phyloP scores from a whole-genome alignment of 2,888 invertebrate species.

The Strigamia crassipes region DNA sequence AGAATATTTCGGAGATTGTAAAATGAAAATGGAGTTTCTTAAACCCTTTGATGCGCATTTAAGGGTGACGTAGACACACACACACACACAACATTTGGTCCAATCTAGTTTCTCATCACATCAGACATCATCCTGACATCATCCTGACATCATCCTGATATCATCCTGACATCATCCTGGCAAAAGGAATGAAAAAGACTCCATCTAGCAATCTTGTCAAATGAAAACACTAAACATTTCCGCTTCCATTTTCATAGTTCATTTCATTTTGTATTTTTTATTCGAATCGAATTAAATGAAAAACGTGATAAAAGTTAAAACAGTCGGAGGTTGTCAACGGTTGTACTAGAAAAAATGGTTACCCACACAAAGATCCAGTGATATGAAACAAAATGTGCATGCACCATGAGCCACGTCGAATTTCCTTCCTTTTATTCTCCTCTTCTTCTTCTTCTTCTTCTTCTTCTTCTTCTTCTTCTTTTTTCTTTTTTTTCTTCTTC shows the following conservation, averaged over 20 bases:
- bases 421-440: neutral
- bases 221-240: neutral
- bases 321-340: constrained; percentile 6
- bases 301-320: neutral
- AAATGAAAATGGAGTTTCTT: neutral
- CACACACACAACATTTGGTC: constrained; percentile 14
- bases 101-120: constrained; percentile 5
- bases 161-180: neutral
- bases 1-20: neutral
- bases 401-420: neutral
- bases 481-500: neutral
- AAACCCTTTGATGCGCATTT: neutral
- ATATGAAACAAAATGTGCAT: constrained; percentile 31
- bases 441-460: neutral
- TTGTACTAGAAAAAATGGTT: neutral
- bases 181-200: neutral
- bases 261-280: neutral
- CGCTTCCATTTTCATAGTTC: neutral
- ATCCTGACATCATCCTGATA: too few species aligned
- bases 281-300: neutral
- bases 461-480: neutral
- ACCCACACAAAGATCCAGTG: neutral
- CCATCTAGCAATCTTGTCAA: neutral
- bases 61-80: constrained; percentile 31
- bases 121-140: neutral